Conservation (phyloP, 2,888 invertebrate genomes). For the Hyles lineata region DNA sequence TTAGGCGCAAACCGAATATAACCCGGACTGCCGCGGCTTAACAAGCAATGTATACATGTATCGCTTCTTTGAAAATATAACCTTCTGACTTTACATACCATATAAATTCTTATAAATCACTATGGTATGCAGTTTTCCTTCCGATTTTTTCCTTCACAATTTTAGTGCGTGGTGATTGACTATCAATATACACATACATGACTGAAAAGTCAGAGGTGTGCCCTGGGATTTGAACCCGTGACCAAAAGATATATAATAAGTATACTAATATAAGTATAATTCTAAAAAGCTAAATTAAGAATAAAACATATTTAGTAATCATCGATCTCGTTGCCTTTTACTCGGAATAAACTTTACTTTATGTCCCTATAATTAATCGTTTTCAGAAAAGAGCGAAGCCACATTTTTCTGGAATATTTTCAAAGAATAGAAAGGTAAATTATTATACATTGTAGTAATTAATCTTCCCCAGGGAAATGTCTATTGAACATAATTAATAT, state of each 20-base stretch:
- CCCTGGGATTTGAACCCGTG: too few relatives aligned
- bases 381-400: not conserved
- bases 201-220: too few relatives aligned
- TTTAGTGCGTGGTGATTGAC: too few relatives aligned
- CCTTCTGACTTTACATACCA: too few relatives aligned
- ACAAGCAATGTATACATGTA: not conserved
- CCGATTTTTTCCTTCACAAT: too few relatives aligned
- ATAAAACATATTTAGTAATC: too few relatives aligned
- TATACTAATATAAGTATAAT: too few relatives aligned
- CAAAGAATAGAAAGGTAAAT: not conserved
- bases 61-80: not conserved
- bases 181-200: too few relatives aligned
- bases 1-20: not conserved
- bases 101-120: too few relatives aligned
- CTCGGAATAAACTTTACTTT: not conserved
- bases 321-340: not conserved
- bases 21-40: not conserved
- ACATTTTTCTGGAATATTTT: not conserved
- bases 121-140: too few relatives aligned
- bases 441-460: conserved; percentile 15
- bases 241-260: too few relatives aligned
- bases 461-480: conserved; percentile 3
- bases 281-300: too few relatives aligned
- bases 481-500: conserved; percentile 16
- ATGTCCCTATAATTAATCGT: not conserved